These are phyloP conservation scores for Drosophila prolongata DNA, from an alignment of 2,888 invertebrate species.

Conservation along the genomic window DNA sequence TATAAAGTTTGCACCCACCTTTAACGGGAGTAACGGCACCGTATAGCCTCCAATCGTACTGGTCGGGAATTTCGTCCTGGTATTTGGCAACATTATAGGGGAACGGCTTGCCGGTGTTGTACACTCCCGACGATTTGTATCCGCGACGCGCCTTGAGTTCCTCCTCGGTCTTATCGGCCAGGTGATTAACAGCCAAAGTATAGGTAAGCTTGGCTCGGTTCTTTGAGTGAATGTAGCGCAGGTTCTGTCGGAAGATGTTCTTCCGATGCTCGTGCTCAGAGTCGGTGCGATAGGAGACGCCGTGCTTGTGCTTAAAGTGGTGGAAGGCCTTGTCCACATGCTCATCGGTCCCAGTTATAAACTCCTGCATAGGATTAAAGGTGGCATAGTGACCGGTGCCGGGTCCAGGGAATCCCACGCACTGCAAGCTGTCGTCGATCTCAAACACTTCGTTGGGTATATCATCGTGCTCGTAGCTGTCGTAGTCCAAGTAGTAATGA, in stretches of 20 bases:
- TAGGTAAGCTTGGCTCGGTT: conserved; percentile 91
- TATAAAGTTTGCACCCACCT: conserved; percentile 85
- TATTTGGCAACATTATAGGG: conserved; percentile 88
- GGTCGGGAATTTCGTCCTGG: conserved; percentile 88
- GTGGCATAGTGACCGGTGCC: conserved; percentile 92
- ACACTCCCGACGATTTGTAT: conserved; percentile 86
- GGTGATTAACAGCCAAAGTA: conserved; percentile 92
- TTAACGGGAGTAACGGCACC: conserved; percentile 98
- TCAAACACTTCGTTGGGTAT: conserved; percentile 90
- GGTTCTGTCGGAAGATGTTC: conserved; percentile 93
- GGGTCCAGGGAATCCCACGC: conserved; percentile 94
- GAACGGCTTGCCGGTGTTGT: conserved; percentile 92
- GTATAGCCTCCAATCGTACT: conserved; percentile 94
- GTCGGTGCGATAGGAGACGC: conserved; percentile 87
- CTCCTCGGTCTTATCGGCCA: conserved; percentile 92
- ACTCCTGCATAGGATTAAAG: conserved; percentile 97
- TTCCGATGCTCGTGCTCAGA: conserved; percentile 89
- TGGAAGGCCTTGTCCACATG: conserved; percentile 91
- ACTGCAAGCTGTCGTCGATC: conserved; percentile 87
- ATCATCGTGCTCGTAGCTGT: conserved; percentile 87
- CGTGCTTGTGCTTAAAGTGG: conserved; percentile 89
- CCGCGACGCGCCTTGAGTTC: conserved; percentile 92
- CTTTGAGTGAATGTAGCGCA: conserved; percentile 91
- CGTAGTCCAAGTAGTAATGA: conserved; percentile 95
- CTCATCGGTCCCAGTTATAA: conserved; percentile 90